Base-by-base conservation (phyloP, 2,888 invertebrate species). In the Punctoribates punctum region DNA sequence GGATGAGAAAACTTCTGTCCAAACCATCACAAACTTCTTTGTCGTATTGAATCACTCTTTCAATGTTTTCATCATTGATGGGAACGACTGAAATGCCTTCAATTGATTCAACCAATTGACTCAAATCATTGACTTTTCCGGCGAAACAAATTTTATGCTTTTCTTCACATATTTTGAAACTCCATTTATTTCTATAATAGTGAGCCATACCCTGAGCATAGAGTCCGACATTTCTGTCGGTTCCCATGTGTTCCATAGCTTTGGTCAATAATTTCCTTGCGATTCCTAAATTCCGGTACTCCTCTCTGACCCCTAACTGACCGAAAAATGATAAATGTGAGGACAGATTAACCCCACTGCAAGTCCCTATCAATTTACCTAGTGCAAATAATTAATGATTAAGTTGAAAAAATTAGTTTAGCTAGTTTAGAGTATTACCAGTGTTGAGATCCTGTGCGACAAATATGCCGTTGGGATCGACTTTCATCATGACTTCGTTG, bases 191-290 rank as follows among this genome's bases (percentile, higher is more conserved):
- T 11, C 8, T 13, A 42, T 42, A 42, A 13, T 20, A 77, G 77
- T 48, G 60, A 67, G n/a, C 77, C 77, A 13, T 77, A 57, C 25
- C 78, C 78, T 15, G 75, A 73, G 79, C 77, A 51, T 78, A 78
- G 0, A 79, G n/a, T 29, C 48, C 72, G 15, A 34, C 75, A 23
- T 78, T 79, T 8, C 77, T 48, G 0, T 20, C 6, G 6, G 13
- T 8, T 9, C 75, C 79, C 1, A 77, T 48, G 62, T 78, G 77
- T 13, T 78, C 75, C 73, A 78, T 51, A 46, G 76, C 76, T 20
- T 73, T 76, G 13, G 76, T 73, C 76, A 77, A 78, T 23, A 79
- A 73, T 67, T 76, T 75, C 20, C 51, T 23, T 20, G 78, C 78
- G 15, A 79, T 70, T 13, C 79, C 79, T 8, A 23, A 34, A 6